These are phyloP conservation scores for Drosophila pullipes DNA, from an alignment of 2,888 invertebrate species.

Conservation along the genomic window DNA sequence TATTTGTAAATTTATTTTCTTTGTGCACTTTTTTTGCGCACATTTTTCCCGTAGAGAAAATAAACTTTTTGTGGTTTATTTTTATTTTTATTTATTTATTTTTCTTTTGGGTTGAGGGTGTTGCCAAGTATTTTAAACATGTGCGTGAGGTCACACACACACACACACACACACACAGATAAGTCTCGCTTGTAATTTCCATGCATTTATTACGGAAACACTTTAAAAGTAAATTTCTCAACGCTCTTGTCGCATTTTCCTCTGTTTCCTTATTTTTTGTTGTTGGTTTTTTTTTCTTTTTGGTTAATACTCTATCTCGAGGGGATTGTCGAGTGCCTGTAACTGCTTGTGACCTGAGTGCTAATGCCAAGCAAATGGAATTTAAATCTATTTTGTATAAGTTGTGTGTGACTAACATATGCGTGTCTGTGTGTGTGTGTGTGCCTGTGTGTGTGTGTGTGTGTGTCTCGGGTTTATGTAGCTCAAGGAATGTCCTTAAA, in stretches of 20 bases:
- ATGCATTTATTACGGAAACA: constrained; percentile 75
- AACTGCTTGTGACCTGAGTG: constrained; percentile 72
- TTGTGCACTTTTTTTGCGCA: constrained; percentile 61
- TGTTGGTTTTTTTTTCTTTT: constrained; percentile 1
- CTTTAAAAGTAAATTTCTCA: constrained; percentile 78
- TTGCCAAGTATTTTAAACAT: constrained; percentile 68
- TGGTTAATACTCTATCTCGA: constrained; percentile 45
- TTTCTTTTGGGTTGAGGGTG: constrained; percentile 19
- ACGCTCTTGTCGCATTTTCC: constrained; percentile 56
- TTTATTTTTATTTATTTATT: constrained; percentile 16
- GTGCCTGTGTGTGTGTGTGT: not conserved
- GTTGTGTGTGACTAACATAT: constrained; percentile 60
- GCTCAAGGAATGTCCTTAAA: constrained; percentile 34
- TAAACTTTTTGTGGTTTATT: constrained; percentile 62
- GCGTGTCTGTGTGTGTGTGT: constrained; percentile 56
- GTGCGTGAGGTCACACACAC: constrained; percentile 75
- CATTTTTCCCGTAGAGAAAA: constrained; percentile 42
- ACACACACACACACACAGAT: constrained; percentile 3
- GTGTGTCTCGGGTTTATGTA: constrained; percentile 16
- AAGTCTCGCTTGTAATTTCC: constrained; percentile 43
- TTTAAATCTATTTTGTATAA: constrained; percentile 79
- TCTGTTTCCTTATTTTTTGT: not conserved
- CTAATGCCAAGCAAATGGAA: constrained; percentile 77
- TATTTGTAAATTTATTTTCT: constrained; percentile 76
- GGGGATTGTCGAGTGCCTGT: constrained; percentile 57